Percentiles rank a stretch among this genome's conserved stretches.
Evolutionary conservation across 2,888 invertebrate genomes (phyloP).

Genomic region (Drosophila diplacantha): DNA sequence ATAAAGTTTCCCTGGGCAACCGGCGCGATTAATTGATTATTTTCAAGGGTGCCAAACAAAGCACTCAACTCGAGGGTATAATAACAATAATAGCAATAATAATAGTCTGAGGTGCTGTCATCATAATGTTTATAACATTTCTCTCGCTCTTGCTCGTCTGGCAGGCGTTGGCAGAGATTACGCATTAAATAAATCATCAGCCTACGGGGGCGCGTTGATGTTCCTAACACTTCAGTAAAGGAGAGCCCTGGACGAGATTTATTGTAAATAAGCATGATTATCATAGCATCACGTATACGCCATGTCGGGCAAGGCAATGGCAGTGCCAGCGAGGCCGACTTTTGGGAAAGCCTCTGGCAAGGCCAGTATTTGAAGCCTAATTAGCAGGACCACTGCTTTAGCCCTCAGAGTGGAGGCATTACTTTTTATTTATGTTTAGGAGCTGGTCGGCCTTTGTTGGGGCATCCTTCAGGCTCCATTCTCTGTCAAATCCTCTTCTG

Average conservation of each 20-base stretch:
- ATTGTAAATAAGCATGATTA: constrained; percentile 72
- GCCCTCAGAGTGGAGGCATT: constrained; percentile 1
- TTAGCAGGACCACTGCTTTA: constrained; percentile 11
- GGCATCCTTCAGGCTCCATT: constrained; percentile 9
- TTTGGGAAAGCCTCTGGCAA: constrained; percentile 10
- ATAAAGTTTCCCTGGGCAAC: constrained; percentile 53
- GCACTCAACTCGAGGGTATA: constrained; percentile 48
- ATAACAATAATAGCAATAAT: constrained; percentile 61
- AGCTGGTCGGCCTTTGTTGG: not conserved
- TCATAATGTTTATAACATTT: constrained; percentile 46
- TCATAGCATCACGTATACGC: constrained; percentile 71
- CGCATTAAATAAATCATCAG: constrained; percentile 71
- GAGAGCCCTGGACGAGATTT: constrained; percentile 57
- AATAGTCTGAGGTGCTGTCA: constrained; percentile 49
- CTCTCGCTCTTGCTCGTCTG: constrained; percentile 18
- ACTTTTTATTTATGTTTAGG: constrained; percentile 2
- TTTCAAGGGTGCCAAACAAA: constrained; percentile 47
- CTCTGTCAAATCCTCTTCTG: not conserved
- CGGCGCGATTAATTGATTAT: constrained; percentile 68
- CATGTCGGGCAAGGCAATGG: constrained; percentile 31
- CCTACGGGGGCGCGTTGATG: constrained; percentile 43
- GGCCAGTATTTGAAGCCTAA: constrained; percentile 24
- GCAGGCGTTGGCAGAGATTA: constrained; percentile 68
- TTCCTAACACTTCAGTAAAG: constrained; percentile 59
- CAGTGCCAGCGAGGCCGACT: not conserved